These are phyloP conservation scores for Morone saxatilis DNA, from an alignment of 2,113 vertebrate species.

Conservation along the genomic window DNA sequence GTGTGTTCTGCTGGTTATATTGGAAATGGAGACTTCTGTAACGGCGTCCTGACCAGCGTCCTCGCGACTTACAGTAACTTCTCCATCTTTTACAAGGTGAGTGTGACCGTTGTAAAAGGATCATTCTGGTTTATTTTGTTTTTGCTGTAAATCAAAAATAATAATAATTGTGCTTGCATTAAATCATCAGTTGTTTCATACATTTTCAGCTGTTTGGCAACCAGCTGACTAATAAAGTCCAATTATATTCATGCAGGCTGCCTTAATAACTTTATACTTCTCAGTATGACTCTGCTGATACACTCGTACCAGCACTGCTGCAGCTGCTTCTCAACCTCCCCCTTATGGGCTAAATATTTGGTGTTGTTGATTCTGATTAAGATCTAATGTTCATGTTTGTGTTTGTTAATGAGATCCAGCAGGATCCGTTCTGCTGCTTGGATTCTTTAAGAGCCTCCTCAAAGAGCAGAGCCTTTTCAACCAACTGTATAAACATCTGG, in stretches of 20 bases:
- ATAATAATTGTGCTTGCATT: not conserved
- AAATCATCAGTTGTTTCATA: too few relatives aligned
- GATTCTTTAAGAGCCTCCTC: not conserved
- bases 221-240: not conserved
- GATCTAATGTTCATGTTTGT: not conserved
- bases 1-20: conserved; percentile 86
- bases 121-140: not conserved
- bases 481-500: not conserved
- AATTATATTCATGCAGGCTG: not conserved
- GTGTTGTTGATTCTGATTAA: not conserved
- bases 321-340: not conserved
- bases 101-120: conserved; percentile 22
- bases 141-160: not conserved
- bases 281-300: not conserved
- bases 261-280: too few relatives aligned
- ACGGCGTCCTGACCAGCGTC: conserved; percentile 89
- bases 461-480: not conserved
- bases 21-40: conserved; percentile 91
- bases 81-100: conserved; percentile 93
- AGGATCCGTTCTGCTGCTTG: too few relatives aligned
- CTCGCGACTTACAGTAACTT: conserved; percentile 87
- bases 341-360: not conserved
- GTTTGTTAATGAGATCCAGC: not conserved
- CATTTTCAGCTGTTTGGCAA: too few relatives aligned
- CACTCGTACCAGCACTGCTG: too few relatives aligned